These are phyloP conservation scores for Tortrix viridana DNA, from an alignment of 2,888 invertebrate genomes.

Conservation along the genomic window DNA sequence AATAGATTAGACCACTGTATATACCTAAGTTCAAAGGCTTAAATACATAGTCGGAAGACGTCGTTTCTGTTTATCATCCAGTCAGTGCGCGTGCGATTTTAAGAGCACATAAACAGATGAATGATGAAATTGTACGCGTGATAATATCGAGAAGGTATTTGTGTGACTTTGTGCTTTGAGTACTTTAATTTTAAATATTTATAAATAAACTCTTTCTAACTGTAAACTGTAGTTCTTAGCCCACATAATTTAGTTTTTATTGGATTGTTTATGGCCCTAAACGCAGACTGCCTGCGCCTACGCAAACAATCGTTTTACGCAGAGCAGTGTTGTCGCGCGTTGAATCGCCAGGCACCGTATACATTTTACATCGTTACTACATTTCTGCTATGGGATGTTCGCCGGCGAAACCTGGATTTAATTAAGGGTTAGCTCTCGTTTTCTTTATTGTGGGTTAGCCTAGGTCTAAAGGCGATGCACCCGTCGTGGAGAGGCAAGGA, in stretches of 20 bases:
- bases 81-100: constrained; percentile 43
- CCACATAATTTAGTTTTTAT: too few species aligned
- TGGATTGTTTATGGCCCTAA: constrained; percentile 19
- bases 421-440: too few species aligned
- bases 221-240: too few species aligned
- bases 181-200: neutral
- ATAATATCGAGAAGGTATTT: neutral
- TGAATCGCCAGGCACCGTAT: constrained; percentile 56
- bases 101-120: constrained; percentile 19
- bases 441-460: too few species aligned
- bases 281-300: constrained; percentile 43
- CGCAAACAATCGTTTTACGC: constrained; percentile 45
- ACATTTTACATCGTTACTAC: neutral
- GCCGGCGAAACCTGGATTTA: too few species aligned
- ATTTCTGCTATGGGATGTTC: too few species aligned
- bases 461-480: too few species aligned
- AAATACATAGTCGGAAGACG: neutral
- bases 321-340: constrained; percentile 45
- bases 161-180: neutral
- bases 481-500: too few species aligned
- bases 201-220: too few species aligned
- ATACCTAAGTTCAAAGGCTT: neutral
- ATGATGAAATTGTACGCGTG: neutral
- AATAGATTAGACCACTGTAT: neutral
- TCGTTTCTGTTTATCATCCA: constrained; percentile 49